Evolutionary conservation across 2,113 vertebrate species (phyloP).

Genomic region (Pseudorasbora parva): DNA sequence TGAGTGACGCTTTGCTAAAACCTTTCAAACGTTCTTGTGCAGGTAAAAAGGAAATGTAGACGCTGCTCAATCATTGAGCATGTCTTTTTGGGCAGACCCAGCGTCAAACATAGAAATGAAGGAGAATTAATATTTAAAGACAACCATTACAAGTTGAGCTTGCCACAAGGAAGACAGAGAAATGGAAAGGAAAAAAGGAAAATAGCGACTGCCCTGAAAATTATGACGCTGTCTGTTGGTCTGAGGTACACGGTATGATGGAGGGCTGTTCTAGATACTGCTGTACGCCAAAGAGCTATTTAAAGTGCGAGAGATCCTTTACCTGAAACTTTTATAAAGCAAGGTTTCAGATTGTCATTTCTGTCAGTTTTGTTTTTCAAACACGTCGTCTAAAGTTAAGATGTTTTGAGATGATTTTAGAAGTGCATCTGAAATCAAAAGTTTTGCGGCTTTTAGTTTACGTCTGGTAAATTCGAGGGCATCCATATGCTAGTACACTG

Average conservation of each 20-base stretch:
- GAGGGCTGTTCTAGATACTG: constrained; percentile 44
- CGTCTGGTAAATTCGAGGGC: not conserved
- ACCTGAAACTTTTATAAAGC: constrained; percentile 56
- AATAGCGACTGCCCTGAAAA: constrained; percentile 45
- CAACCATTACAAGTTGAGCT: constrained; percentile 58
- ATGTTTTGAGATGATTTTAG: constrained; percentile 13
- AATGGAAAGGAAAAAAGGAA: constrained; percentile 45
- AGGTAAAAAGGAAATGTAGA: constrained; percentile 50
- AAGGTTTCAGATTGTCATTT: constrained; percentile 52
- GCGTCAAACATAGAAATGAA: constrained; percentile 56
- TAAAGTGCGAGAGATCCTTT: constrained; percentile 43
- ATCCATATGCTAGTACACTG: not conserved
- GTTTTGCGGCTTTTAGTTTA: constrained; percentile 14
- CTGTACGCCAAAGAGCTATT: constrained; percentile 36
- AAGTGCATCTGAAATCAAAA: constrained; percentile 25
- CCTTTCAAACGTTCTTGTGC: constrained; percentile 57
- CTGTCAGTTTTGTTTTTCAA: constrained; percentile 48
- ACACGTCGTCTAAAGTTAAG: constrained; percentile 35
- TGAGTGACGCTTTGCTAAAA: constrained; percentile 61
- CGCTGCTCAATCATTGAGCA: constrained; percentile 52
- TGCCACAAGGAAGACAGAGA: constrained; percentile 43
- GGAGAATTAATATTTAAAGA: constrained; percentile 66
- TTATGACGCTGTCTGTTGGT: constrained; percentile 50
- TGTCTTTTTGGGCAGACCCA: constrained; percentile 54
- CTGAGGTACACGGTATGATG: constrained; percentile 48